Percentiles rank a stretch among this genome's conserved stretches.
Conservation (phyloP, 1,140 invertebrate species). For the Callitettix versicolor region DNA sequence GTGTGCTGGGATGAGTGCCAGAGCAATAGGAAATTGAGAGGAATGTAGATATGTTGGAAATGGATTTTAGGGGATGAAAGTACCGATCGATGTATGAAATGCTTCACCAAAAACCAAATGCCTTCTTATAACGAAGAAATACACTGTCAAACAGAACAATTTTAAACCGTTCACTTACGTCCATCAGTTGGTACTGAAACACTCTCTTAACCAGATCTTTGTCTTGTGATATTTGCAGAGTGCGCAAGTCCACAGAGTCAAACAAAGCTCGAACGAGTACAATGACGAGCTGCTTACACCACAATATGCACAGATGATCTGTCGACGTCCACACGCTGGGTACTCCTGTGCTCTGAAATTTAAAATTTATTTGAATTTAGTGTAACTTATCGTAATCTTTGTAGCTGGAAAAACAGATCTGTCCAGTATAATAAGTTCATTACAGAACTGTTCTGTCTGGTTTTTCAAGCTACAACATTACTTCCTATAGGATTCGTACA, state of each 20-base stretch:
- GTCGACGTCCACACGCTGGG: slow-evolving; percentile 77
- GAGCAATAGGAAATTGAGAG: no score
- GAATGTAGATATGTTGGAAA: no score
- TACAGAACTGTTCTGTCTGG: background rate
- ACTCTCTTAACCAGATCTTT: slow-evolving; percentile 29
- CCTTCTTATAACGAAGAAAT: no score
- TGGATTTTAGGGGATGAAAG: no score
- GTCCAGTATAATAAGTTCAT: slow-evolving; percentile 14
- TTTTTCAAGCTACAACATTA: background rate
- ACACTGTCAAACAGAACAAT: no score
- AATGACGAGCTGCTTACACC: slow-evolving; percentile 85
- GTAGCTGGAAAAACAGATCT: background rate
- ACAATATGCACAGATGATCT: slow-evolving; percentile 77
- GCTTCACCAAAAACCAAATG: no score
- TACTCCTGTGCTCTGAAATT: slow-evolving; percentile 58
- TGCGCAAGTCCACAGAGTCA: slow-evolving; percentile 53
- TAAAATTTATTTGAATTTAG: no score
- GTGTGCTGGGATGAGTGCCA: no score
- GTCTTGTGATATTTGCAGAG: slow-evolving; percentile 29
- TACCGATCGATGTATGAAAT: no score
- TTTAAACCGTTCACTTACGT: slow-evolving; percentile 37
- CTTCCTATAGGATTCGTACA: no score
- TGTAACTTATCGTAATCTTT: background rate
- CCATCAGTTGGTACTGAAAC: slow-evolving; percentile 46
- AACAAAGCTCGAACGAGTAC: slow-evolving; percentile 70